A percentile compares a stretch with the other conserved stretches of the same genome.
Evolutionary conservation across 1,140 invertebrate genomes (phyloP).

Genomic region (Cryptotermes secundus): DNA sequence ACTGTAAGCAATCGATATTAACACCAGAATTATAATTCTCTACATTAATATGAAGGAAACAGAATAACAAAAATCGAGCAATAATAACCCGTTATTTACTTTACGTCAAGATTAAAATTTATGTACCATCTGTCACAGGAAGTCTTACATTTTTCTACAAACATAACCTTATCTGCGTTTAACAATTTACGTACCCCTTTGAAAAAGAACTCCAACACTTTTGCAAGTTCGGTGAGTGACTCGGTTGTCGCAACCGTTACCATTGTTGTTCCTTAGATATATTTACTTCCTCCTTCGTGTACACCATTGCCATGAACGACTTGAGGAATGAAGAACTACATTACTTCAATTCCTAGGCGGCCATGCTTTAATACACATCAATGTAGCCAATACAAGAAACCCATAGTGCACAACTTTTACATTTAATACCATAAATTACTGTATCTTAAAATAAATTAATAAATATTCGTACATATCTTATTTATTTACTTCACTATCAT

Average conservation of each 20-base stretch:
- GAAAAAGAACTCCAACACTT: slow-evolving; percentile 29
- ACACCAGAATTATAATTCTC: neutral
- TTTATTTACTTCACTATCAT: too few relatives aligned
- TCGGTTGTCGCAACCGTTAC: slow-evolving; percentile 23
- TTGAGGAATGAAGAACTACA: too few relatives aligned
- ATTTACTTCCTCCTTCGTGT: too few relatives aligned
- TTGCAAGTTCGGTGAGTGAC: slow-evolving; percentile 32
- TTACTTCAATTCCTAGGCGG: too few relatives aligned
- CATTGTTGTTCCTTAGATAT: neutral
- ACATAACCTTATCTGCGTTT: neutral
- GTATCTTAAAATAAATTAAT: too few relatives aligned
- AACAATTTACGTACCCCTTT: slow-evolving; percentile 30
- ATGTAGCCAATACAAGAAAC: too few relatives aligned
- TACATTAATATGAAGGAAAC: neutral
- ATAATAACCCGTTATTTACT: neutral
- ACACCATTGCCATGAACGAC: too few relatives aligned
- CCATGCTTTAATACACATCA: too few relatives aligned
- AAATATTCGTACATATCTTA: too few relatives aligned
- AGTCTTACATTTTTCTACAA: neutral
- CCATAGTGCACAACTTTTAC: too few relatives aligned
- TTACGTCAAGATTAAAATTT: neutral
- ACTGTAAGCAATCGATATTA: slow-evolving; percentile 21
- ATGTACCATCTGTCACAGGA: neutral
- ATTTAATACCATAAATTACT: too few relatives aligned
- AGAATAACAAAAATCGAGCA: neutral